phyloP scores from a whole-genome alignment of 2,888 invertebrate genomes.

The Lithosia quadra region DNA sequence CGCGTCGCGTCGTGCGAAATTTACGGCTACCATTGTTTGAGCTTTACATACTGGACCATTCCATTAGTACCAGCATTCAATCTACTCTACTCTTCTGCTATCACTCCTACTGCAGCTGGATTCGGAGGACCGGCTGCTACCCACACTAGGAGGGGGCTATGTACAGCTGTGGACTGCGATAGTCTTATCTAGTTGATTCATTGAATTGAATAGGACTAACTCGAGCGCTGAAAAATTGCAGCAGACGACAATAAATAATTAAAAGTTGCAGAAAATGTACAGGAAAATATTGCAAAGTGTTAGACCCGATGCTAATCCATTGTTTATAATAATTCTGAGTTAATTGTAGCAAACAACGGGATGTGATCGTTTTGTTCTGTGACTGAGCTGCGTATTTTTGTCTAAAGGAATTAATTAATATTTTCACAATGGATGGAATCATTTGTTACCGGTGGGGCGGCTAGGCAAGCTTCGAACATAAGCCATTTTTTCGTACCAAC shows the following conservation, averaged over 20 bases:
- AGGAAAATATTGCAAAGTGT: neutral
- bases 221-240: too few species aligned
- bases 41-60: too few species aligned
- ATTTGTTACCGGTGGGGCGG: conserved; percentile 62
- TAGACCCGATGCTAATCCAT: conserved; percentile 33
- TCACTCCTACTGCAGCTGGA: too few species aligned
- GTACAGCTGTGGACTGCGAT: too few species aligned
- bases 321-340: conserved; percentile 42
- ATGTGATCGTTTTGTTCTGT: conserved; percentile 54
- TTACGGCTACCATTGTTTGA: too few species aligned
- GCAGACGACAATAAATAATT: neutral
- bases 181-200: too few species aligned
- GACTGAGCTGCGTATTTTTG: conserved; percentile 55
- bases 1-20: too few species aligned
- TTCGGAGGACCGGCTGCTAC: too few species aligned
- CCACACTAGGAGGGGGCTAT: too few species aligned
- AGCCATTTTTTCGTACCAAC: conserved; percentile 8
- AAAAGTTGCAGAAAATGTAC: neutral
- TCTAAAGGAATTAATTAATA: conserved; percentile 70
- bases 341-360: conserved; percentile 47
- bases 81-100: too few species aligned
- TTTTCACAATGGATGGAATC: conserved; percentile 69
- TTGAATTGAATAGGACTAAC: too few species aligned
- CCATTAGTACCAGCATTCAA: too few species aligned
- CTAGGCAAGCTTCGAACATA: conserved; percentile 47